Percentiles rank a stretch among this genome's conserved stretches.
phyloP scores from a whole-genome alignment of 2,113 vertebrate genomes.

The Paramormyrops kingsleyae region DNA sequence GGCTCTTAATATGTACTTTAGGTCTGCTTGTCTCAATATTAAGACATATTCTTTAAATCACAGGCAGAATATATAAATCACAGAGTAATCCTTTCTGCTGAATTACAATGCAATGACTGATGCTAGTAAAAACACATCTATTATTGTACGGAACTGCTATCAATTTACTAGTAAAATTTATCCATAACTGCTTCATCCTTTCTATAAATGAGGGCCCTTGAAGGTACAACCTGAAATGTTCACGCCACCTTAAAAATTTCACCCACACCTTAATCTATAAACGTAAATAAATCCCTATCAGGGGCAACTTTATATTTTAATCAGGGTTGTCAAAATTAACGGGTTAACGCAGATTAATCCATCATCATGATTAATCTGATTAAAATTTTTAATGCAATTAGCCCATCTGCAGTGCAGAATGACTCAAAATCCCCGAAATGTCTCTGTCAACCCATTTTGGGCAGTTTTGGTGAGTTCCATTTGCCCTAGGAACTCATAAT shows the following conservation, averaged over 20 bases:
- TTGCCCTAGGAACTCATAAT: too few relatives aligned
- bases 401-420: too few relatives aligned
- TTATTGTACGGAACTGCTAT: neutral
- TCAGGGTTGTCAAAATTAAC: too few relatives aligned
- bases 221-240: neutral
- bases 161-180: neutral
- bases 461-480: too few relatives aligned
- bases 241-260: neutral
- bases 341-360: too few relatives aligned
- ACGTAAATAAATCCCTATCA: neutral
- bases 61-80: neutral
- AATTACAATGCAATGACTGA: neutral
- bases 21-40: neutral
- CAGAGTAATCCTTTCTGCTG: neutral
- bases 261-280: neutral
- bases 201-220: neutral
- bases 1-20: neutral
- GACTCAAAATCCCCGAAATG: too few relatives aligned
- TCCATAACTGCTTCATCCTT: neutral
- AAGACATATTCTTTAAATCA: neutral
- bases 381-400: too few relatives aligned
- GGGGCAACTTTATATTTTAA: neutral
- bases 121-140: neutral
- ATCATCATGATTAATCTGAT: too few relatives aligned
- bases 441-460: too few relatives aligned